Base-by-base conservation (phyloP, 2,113 vertebrate species). In the Rhegmatorhina hoffmannsi region DNA sequence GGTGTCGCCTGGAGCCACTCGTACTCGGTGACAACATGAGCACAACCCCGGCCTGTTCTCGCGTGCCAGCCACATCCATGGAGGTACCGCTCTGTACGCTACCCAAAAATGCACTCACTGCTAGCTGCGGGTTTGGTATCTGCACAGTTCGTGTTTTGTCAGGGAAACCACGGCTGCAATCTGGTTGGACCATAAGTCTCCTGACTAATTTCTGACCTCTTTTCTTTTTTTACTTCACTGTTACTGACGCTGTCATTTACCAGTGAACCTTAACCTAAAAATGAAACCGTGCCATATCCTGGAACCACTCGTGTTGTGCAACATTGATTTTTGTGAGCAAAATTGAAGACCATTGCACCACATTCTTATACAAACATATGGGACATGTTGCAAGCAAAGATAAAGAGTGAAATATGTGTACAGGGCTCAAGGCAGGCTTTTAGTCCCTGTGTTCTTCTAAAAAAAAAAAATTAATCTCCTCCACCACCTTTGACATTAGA, bases 71-170 rank as follows among this genome's bases (percentile, higher is more conserved):
- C 46, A 0, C 7, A 2, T 7, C 63, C 44, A 0, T 1, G 19
- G 10, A 2, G 17, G 2, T 2, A 0, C 3, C 2, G 56, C 7
- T 7, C 38, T 0, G 11, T 0, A 0, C 1, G 2, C 19, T 13
- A 2, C 67, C 26, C 36, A 8, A 4, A 6, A 19, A 7, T 0
- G 5, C 40, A 3, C 1, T 21, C 0, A 0, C 28, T 33, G 21
- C 40, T 6, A 5, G 33, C 58, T 3, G 66, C 2, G 1, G 18
- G 6, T 3, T 13, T 1, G 25, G 1, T 3, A 7, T 2, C 20
- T 11, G 36, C 4, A 0, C 13, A 2, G 7, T 0, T 14, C 12
- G 0, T 4, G 33, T 15, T 19, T 8, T 8, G 25, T 9, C 23
- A 4, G 76, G 17, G 31, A 19, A 64, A 10, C 14, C 15, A 1